Evolutionary conservation across 92 coral and sea anemone species (phyloP).

Genomic region (Siderastrea siderea): DNA sequence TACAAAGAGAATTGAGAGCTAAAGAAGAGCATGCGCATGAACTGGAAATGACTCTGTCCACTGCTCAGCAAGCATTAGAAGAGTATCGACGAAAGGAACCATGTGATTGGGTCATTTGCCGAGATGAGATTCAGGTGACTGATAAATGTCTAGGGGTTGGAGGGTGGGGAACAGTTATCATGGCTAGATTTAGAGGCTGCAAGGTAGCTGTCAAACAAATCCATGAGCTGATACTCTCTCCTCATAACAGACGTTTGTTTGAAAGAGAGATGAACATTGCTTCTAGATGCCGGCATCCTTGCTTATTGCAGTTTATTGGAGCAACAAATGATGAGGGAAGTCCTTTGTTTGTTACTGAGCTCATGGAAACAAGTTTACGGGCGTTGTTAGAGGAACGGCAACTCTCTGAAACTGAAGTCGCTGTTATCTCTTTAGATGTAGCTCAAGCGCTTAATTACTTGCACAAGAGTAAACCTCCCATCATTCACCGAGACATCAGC

Average conservation of each 20-base stretch:
- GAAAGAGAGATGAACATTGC: constrained; percentile 95
- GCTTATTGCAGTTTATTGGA: constrained; percentile 86
- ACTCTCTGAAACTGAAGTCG: constrained; percentile 55
- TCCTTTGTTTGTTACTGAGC: constrained; percentile 86
- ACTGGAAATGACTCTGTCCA: constrained; percentile 53
- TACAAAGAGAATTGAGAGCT: constrained; percentile 25
- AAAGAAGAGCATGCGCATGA: constrained; percentile 40
- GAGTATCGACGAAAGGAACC: constrained; percentile 47
- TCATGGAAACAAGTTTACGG: constrained; percentile 81
- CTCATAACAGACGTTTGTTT: constrained; percentile 86
- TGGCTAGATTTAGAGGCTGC: constrained; percentile 81
- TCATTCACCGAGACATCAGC: constrained; percentile 92
- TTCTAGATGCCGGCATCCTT: constrained; percentile 90
- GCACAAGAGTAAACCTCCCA: constrained; percentile 84
- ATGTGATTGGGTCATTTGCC: constrained; percentile 82
- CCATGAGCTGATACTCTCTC: constrained; percentile 84
- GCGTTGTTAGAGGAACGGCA: constrained; percentile 69
- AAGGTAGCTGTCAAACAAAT: constrained; percentile 90
- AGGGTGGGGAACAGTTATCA: constrained; percentile 85
- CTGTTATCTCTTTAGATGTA: constrained; percentile 72
- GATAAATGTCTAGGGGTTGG: constrained; percentile 80
- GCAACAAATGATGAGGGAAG: constrained; percentile 83
- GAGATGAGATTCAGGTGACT: constrained; percentile 76
- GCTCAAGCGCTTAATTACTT: constrained; percentile 83
- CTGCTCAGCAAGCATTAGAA: constrained; percentile 70